Evolutionary conservation across 2,888 invertebrate genomes (phyloP), one percentile per base, ranked within the genome.

Genomic region (Ormia ochracea): DNA sequence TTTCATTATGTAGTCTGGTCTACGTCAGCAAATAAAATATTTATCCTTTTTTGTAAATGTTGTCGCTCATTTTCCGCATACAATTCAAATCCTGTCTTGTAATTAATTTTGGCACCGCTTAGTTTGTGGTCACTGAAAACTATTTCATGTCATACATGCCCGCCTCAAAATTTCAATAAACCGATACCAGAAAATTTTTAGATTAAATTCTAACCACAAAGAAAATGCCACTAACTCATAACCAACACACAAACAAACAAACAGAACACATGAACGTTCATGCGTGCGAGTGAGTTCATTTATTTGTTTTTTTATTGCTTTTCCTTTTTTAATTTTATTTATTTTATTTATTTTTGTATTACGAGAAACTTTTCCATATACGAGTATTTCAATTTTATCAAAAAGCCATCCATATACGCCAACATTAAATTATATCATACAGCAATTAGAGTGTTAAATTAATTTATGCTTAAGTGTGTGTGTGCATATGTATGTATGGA

Each of bases 321-420:
- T 41, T 41, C 52, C 10, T n/a, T 41, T 31, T 17, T 23, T 19
- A 19, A 6, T 50, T 65, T 65, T 61, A 72, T 43, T 61, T 61
- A 59, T 38, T 43, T 52, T 48, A 61, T 43, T 61, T 61, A 50
- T 38, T 31, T 52, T 36, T 3, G 31, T 31, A 36, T 33, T 52
- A n/a, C n/a, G n/a, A n/a, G n/a, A n/a, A n/a, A n/a, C n/a, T n/a
- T n/a, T n/a, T n/a, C n/a, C n/a, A n/a, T 17, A 50, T 38, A 26
- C 21, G 0, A 3, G 12, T 54, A 43, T 17, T 45, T 3, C 12
- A 43, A 58, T 26, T 58, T 58, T 48, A 33, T 56, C 10, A n/a
- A 19, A 31, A 31, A 54, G 4, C 2, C 7, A 10, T 2, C 28
- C 23, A 23, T 23, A 17, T 12, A 6, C 23, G 17, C 14, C 5